Evolutionary conservation across 1,140 invertebrate genomes (phyloP), one percentile per base, ranked within the genome.

Genomic region (Pollicipes pollicipes): DNA sequence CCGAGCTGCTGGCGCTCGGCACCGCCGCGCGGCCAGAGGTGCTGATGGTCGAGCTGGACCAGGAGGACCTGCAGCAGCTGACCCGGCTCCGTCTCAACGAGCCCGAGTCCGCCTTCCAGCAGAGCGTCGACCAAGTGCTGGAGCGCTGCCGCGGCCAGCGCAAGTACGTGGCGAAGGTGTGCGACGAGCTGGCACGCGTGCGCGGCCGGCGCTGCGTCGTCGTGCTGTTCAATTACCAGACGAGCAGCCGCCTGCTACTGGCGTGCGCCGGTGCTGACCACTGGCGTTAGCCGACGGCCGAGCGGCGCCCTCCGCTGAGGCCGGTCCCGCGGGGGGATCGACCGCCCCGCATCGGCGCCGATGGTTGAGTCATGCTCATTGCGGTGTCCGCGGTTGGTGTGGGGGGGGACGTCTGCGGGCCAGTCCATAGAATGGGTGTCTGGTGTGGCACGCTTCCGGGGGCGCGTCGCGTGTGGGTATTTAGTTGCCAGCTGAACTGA

Each of bases 1-100:
- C 87, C 0, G 82, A 88, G 76, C 76, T 88, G 24, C 72, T 84
- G 70, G 78, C 85, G 26, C 86, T 87, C 74, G 70, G 73, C n/a
- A 84, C 94, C 0, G 86, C 84, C 37, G 97, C 96, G 89, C 95
- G 97, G 79, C 83, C 93, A 71, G 86, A 88, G 35, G 85, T 87
- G 76, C 83, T 95, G n/a, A 58, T 58, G 45, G 21, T 58, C 45
- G 45, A 58, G 45, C 45, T 58, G 10, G 45, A 58, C 45, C 17
- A 21, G 10, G 45, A 58, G 45, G 45, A 58, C 45, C 80, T 95
- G 29, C 81, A 82, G 30, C 85, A 85, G 73, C 75, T 95, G 29
- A 78, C 91, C 58, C 81, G 78, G 3, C 81, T 82, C 73, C 84
- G 88, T 58, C 86, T 92, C 66, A 78, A 83, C 30, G 83, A 95